Percentiles rank a stretch among this genome's conserved stretches.
Conservation (phyloP, 2,888 invertebrate genomes). For the Lasioglossum lativentre region DNA sequence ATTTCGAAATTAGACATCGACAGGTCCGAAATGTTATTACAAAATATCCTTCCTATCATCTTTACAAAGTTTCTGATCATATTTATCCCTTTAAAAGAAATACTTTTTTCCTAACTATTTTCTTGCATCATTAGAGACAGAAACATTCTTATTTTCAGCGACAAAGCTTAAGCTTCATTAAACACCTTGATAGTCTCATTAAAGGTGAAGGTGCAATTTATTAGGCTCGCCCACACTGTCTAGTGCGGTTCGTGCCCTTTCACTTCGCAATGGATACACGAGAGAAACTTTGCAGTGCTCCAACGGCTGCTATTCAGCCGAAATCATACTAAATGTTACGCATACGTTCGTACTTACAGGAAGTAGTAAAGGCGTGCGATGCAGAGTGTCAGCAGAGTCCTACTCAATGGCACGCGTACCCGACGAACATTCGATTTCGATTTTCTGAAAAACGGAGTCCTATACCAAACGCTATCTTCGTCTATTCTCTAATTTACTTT, state of each 20-base stretch:
- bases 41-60: background rate
- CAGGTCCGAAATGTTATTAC: background rate
- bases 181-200: background rate
- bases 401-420: background rate
- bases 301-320: background rate
- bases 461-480: background rate
- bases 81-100: background rate
- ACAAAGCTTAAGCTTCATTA: background rate
- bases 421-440: background rate
- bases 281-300: background rate
- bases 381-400: background rate
- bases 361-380: background rate
- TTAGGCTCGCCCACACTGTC: background rate
- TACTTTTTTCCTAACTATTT: background rate
- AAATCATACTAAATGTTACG: background rate
- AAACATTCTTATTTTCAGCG: background rate
- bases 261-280: background rate
- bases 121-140: background rate
- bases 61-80: background rate
- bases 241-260: background rate
- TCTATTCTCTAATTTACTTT: background rate
- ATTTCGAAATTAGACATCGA: background rate
- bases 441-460: background rate
- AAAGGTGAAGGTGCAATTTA: background rate
- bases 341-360: slow-evolving; percentile 1